These are phyloP conservation scores for Pyrocephalus nanus DNA, from an alignment of 2,797 vertebrate genomes.

Conservation along the genomic window DNA sequence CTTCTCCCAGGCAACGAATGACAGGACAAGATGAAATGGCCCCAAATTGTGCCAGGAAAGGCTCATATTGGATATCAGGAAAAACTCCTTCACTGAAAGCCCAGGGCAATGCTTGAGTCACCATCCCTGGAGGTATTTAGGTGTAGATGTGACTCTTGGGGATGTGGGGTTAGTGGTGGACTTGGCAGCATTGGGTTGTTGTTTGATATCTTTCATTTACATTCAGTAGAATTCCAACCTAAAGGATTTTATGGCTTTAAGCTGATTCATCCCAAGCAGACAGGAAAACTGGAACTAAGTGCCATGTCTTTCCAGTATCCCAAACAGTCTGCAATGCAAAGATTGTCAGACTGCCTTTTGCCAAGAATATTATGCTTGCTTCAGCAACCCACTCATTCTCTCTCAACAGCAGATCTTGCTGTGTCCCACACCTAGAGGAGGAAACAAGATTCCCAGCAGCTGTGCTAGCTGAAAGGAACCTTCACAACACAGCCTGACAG, in stretches of 20 bases:
- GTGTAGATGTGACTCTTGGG: accelerated
- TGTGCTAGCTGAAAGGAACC: not conserved
- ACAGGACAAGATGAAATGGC: not conserved
- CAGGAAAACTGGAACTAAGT: not conserved
- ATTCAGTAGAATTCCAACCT: not conserved
- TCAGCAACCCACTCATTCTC: not conserved
- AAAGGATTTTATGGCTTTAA: not conserved
- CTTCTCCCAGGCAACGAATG: not conserved
- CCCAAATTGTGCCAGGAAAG: not conserved
- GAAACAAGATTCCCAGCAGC: not conserved
- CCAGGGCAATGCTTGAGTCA: not conserved
- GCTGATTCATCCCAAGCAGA: not conserved
- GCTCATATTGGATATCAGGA: not conserved
- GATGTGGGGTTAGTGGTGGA: not conserved
- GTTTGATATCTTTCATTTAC: not conserved
- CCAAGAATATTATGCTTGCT: not conserved
- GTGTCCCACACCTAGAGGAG: not conserved
- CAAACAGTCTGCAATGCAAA: not conserved
- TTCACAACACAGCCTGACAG: not conserved
- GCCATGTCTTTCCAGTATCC: too few species aligned
- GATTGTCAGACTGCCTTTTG: not conserved
- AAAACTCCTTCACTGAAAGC: not conserved
- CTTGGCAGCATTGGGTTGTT: not conserved
- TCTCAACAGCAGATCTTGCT: not conserved
- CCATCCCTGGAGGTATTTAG: not conserved